A percentile compares a stretch with the other conserved stretches of the same genome.
Evolutionary conservation across 2,888 invertebrate genomes (phyloP).

Genomic region (Pollenia amentaria): DNA sequence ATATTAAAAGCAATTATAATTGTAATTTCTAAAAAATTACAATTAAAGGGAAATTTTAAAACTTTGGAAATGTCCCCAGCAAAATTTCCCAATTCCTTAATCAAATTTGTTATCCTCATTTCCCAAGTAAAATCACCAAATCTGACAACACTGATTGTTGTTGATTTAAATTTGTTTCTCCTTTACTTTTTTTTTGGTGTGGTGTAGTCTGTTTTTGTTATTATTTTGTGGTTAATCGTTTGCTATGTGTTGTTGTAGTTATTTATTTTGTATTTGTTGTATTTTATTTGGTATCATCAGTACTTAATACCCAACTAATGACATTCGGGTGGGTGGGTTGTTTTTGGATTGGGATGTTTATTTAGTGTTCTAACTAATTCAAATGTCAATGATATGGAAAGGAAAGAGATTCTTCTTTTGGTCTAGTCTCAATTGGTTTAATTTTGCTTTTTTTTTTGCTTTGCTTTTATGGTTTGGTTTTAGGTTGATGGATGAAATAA

Average conservation of each 20-base stretch:
- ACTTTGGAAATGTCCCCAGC: too few species aligned
- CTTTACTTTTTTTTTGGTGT: conserved; percentile 14
- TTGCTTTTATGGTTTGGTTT: conserved; percentile 20
- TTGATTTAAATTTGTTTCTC: background rate
- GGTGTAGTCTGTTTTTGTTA: conserved; percentile 9
- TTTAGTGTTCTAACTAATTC: background rate
- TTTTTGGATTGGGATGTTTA: background rate
- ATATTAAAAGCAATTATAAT: too few species aligned
- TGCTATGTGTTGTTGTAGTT: conserved; percentile 50
- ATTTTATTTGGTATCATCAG: conserved; percentile 38
- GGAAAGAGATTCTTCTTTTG: background rate
- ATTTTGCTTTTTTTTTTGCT: conserved; percentile 8
- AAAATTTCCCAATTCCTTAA: too few species aligned
- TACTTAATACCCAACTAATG: conserved; percentile 47
- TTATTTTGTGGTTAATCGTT: conserved; percentile 68
- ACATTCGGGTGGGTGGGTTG: conserved; percentile 30
- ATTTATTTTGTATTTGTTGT: conserved; percentile 20
- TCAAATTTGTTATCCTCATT: too few species aligned
- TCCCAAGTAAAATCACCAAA: too few species aligned
- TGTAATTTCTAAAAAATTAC: too few species aligned
- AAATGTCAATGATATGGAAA: conserved; percentile 4
- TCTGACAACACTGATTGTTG: background rate
- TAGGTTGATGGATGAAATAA: conserved; percentile 19
- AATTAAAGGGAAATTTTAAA: too few species aligned
- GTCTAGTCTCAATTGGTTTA: conserved; percentile 37